Conservation (phyloP, 30 jellyfish, hydroid and myxozoan species). For the Turritopsis rubra region DNA sequence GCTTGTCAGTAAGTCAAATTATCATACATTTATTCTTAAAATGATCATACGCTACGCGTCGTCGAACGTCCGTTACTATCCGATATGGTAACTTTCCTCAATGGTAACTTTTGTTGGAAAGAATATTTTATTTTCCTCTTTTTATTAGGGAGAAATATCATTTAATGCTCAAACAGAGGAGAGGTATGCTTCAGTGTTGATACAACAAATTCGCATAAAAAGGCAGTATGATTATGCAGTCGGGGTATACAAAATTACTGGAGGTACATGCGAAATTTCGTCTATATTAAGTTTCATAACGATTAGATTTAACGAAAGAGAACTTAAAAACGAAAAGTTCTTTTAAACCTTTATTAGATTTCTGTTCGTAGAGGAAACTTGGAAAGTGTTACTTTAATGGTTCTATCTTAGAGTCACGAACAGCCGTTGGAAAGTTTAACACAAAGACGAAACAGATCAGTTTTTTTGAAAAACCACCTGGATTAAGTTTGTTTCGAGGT, state of each 20-base stretch:
- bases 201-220: neutral
- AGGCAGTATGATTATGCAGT: neutral
- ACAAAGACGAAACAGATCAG: neutral
- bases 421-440: neutral
- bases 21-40: neutral
- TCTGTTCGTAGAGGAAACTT: no score
- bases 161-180: neutral
- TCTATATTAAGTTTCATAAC: no score
- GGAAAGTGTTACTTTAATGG: no score
- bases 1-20: neutral
- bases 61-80: no score
- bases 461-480: neutral
- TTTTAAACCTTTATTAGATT: no score
- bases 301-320: no score
- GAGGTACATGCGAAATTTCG: no score
- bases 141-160: neutral
- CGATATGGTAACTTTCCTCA: no score
- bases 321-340: neutral
- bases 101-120: no score
- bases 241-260: neutral
- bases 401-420: neutral
- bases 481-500: neutral
- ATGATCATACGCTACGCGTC: no score
- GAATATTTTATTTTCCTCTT: no score
- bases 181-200: neutral